These are phyloP conservation scores for Pachyramphus minor DNA, from an alignment of 2,113 vertebrate species.

Conservation along the genomic window DNA sequence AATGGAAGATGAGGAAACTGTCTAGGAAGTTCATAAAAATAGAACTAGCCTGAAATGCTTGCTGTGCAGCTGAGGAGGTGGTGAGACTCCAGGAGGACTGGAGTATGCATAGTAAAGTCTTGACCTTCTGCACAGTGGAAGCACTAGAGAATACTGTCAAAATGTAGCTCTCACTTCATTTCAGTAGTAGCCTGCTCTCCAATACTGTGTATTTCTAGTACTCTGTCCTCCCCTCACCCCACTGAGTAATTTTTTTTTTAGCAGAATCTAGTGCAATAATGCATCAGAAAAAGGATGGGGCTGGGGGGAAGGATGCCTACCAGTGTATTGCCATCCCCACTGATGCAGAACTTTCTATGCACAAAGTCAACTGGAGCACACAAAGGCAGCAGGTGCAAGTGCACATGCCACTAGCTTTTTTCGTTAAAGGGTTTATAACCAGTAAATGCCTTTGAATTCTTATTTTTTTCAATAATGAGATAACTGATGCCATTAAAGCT, in stretches of 20 bases:
- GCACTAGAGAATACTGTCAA: background rate
- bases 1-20: background rate
- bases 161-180: background rate
- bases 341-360: slow-evolving; percentile 18
- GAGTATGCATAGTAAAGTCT: background rate
- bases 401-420: background rate
- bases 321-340: background rate
- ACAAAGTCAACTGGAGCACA: slow-evolving; percentile 5
- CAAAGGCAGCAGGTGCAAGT: slow-evolving; percentile 59
- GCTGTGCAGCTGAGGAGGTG: background rate
- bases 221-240: background rate
- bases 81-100: background rate
- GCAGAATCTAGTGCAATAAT: background rate
- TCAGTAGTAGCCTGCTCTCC: background rate
- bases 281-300: background rate
- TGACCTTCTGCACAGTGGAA: background rate
- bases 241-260: background rate
- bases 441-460: slow-evolving; percentile 28
- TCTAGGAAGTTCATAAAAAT: background rate
- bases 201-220: slow-evolving; percentile 4
- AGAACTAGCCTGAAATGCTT: background rate
- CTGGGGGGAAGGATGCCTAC: background rate
- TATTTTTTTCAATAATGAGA: slow-evolving; percentile 32
- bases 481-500: slow-evolving; percentile 43
- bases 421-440: slow-evolving; percentile 42